These are phyloP conservation scores for Periparus ater DNA, from an alignment of 2,797 vertebrate species.

Conservation along the genomic window DNA sequence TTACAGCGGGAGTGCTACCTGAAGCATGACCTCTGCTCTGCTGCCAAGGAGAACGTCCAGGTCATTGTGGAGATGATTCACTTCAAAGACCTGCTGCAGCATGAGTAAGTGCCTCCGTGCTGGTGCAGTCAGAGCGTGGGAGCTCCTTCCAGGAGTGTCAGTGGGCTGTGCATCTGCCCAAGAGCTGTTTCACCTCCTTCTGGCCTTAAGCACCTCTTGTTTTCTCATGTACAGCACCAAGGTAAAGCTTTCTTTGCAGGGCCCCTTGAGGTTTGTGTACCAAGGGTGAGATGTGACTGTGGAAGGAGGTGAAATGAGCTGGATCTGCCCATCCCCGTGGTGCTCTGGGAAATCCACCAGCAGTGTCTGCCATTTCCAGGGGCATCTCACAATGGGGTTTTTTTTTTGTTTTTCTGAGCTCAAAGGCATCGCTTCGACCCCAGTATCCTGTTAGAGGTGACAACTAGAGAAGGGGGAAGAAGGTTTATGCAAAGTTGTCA, in stretches of 20 bases:
- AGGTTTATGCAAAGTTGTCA: constrained; percentile 29
- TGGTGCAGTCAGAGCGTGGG: constrained; percentile 57
- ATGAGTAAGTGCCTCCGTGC: constrained; percentile 86
- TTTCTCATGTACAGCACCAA: neutral
- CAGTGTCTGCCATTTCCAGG: neutral
- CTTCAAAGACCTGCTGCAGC: constrained; percentile 96
- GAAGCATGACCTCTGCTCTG: constrained; percentile 95
- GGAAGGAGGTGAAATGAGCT: neutral
- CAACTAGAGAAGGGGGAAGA: neutral
- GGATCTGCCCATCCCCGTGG: neutral
- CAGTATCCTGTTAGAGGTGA: neutral
- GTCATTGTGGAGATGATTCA: constrained; percentile 99
- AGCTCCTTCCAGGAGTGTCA: constrained; percentile 65
- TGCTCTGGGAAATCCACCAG: neutral
- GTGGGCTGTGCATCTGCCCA: constrained; percentile 33
- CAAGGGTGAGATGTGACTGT: neutral
- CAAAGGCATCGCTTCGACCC: neutral
- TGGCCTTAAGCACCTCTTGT: neutral
- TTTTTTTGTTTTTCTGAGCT: neutral
- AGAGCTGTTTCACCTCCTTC: constrained; percentile 19
- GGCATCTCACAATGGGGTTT: neutral
- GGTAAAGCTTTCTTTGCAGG: neutral
- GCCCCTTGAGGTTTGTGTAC: neutral
- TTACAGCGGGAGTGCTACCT: constrained; percentile 96
- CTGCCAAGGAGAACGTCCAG: constrained; percentile 93